Evolutionary conservation across 2,888 invertebrate genomes (phyloP).

Genomic region (Metallyticus violacea): DNA sequence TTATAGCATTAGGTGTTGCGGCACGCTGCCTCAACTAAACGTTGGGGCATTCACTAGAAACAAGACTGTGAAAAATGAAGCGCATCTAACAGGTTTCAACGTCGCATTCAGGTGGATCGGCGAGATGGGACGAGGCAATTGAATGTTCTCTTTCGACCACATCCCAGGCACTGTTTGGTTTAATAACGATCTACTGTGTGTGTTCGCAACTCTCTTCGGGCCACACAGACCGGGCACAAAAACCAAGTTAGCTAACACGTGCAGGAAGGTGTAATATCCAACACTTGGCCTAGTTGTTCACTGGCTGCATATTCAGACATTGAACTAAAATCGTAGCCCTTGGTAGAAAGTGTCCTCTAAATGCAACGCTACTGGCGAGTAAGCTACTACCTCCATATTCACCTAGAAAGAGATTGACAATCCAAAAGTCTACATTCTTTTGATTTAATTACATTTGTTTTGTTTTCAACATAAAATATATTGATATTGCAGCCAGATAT

Average conservation of each 20-base stretch:
- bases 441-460: too few relatives aligned
- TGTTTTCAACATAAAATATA: too few relatives aligned
- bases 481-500: too few relatives aligned
- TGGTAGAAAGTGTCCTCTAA: not conserved
- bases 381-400: too few relatives aligned
- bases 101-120: not conserved
- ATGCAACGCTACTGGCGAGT: not conserved
- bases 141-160: not conserved
- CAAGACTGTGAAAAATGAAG: conserved; percentile 17
- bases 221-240: not conserved
- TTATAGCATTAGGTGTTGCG: not conserved
- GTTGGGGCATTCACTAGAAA: not conserved
- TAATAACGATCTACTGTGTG: not conserved
- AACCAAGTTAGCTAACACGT: not conserved
- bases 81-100: not conserved
- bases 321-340: not conserved
- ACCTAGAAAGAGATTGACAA: too few relatives aligned
- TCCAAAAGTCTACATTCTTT: too few relatives aligned
- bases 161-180: not conserved
- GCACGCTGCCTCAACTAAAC: not conserved
- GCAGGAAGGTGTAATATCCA: not conserved
- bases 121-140: not conserved
- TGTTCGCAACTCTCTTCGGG: not conserved
- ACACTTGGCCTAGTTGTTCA: not conserved
- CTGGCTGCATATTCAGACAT: not conserved